phyloP scores from a whole-genome alignment of 2,888 invertebrate species.

The Lasioglossum leucozonium region DNA sequence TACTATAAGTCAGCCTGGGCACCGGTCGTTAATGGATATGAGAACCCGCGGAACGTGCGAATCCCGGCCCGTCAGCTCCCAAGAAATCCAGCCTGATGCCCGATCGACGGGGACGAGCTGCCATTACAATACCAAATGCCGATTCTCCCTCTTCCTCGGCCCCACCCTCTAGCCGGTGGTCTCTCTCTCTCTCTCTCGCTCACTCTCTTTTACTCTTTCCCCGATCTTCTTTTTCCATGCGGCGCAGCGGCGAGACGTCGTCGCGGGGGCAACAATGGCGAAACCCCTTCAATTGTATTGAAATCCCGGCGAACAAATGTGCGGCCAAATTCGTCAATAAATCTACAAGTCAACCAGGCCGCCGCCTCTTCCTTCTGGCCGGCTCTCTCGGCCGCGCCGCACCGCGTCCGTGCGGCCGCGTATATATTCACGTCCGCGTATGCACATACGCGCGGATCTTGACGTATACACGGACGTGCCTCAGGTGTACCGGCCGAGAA shows the following conservation, averaged over 20 bases:
- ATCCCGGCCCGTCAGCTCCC: constrained; percentile 35
- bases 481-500: constrained; percentile 51
- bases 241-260: constrained; percentile 60
- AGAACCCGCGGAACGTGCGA: constrained; percentile 53
- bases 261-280: constrained; percentile 76
- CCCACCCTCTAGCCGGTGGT: neutral
- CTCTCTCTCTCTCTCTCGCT: constrained; percentile 14
- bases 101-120: constrained; percentile 61
- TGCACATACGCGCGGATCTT: constrained; percentile 20
- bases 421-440: constrained; percentile 37
- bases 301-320: constrained; percentile 80
- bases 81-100: constrained; percentile 51
- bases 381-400: constrained; percentile 9
- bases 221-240: constrained; percentile 31
- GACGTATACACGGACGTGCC: constrained; percentile 31
- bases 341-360: constrained; percentile 79
- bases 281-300: constrained; percentile 80
- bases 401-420: constrained; percentile 12
- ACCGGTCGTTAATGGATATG: constrained; percentile 50
- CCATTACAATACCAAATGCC: constrained; percentile 80
- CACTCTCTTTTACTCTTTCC: neutral
- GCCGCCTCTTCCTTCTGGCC: constrained; percentile 35
- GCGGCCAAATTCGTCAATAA: constrained; percentile 82
- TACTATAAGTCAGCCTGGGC: constrained; percentile 36
- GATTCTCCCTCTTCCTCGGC: constrained; percentile 23